Conservation (phyloP, 2,888 invertebrate species). For the Marasmarcha lunaedactyla region DNA sequence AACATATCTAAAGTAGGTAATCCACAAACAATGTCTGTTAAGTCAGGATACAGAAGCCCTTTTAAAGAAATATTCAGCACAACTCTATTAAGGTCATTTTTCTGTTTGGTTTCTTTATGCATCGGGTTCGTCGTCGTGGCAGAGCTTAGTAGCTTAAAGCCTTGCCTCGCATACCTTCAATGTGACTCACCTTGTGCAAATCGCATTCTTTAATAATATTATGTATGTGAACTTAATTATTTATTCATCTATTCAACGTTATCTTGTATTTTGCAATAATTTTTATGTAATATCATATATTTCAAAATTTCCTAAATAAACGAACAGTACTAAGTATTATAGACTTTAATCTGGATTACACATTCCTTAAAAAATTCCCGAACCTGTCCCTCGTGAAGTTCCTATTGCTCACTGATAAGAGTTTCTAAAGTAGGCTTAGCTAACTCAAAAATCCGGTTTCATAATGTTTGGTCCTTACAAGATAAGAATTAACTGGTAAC, state of each 20-base stretch:
- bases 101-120: too few relatives aligned
- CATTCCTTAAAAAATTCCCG: background rate
- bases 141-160: constrained; percentile 28
- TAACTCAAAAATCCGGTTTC: constrained; percentile 35
- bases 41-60: background rate
- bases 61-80: too few relatives aligned
- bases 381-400: background rate
- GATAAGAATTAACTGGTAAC: constrained; percentile 21
- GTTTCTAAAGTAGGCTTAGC: constrained; percentile 25
- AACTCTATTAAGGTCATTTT: too few relatives aligned
- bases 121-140: constrained; percentile 19
- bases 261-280: background rate
- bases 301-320: background rate
- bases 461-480: constrained; percentile 29
- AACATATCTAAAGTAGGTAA: too few relatives aligned
- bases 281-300: background rate
- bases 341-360: background rate
- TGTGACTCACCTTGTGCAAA: constrained; percentile 52
- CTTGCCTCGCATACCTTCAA: constrained; percentile 45
- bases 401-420: constrained; percentile 17
- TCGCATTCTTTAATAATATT: constrained; percentile 43
- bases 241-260: constrained; percentile 9
- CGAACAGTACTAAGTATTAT: too few relatives aligned
- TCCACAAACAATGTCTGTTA: constrained; percentile 10
- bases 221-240: constrained; percentile 20